These are phyloP conservation scores for Lutjanus campechanus DNA, from an alignment of 2,797 vertebrate species.

Conservation along the genomic window DNA sequence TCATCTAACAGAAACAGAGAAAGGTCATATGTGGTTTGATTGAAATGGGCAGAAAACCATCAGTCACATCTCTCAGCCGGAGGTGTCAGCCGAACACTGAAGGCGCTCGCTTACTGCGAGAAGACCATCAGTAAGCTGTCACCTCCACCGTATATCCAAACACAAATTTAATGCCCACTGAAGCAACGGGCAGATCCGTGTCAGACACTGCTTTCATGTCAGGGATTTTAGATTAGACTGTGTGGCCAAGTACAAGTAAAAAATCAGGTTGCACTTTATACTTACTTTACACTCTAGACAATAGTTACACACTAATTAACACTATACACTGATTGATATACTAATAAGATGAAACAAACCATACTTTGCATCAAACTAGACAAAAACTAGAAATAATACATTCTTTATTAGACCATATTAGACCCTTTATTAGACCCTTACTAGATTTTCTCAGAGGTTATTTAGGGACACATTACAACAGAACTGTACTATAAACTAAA, in stretches of 20 bases:
- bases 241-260: constrained; percentile 6
- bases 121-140: constrained; percentile 75
- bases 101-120: constrained; percentile 41
- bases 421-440: no score
- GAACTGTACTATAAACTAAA: no score
- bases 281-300: no score
- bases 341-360: no score
- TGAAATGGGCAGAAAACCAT: constrained; percentile 69
- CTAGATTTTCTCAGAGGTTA: no score
- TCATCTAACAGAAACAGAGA: constrained; percentile 36
- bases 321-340: no score
- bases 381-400: no score
- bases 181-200: constrained; percentile 45
- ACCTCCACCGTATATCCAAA: constrained; percentile 60
- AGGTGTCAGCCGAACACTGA: constrained; percentile 60
- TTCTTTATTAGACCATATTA: no score
- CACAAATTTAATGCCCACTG: constrained; percentile 63
- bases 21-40: constrained; percentile 54
- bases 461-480: no score
- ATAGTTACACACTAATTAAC: no score
- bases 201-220: constrained; percentile 32
- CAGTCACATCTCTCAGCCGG: constrained; percentile 61
- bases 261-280: no score
- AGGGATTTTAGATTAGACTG: constrained; percentile 22
- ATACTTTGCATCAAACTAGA: no score